Evolutionary conservation across 2,113 vertebrate genomes (phyloP), one percentile per base, ranked within the genome.

Genomic region (Larimichthys polyactis): DNA sequence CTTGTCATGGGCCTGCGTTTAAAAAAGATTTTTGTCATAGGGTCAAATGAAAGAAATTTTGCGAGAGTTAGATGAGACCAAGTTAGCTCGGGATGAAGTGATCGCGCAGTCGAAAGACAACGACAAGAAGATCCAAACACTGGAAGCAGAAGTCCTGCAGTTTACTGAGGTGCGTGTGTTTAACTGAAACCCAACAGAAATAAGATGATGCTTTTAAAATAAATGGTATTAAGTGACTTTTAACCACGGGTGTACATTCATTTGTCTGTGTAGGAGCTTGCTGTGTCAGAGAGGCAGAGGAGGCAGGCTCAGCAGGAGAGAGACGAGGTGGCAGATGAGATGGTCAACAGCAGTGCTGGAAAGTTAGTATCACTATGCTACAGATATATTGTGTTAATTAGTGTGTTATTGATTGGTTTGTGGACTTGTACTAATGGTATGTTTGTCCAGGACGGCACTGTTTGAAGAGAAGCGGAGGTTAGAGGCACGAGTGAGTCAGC

Each of bases 231-330:
- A 51, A 55, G 11, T 59, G 0, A 65, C 5, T 66, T 49, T 71
- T n/a, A 44, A 54, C 19, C 27, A 3, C 44, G 8, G 7, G 22
- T 14, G 4, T 70, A n/a, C 60, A 15, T 65, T 10, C 1, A 14
- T 85, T 17, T 68, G 11, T 74, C 40, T 62, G 52, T 80, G 17
- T 4, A 98, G 97, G 97, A 98, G 36, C 90, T 98, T 75, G 87
- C 96, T 0, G 94, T 96, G 4, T 96, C 96, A 0, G 97, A 98
- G 72, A 94, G 96, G 4, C 95, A 96, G 82, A 95, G 90, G 78
- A 93, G 97, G 67, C 96, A 97, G 87, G 96, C 96, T 40, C 96
- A 97, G 87, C 96, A 97, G 91, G 97, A 97, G 74, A 94, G 96
- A 74, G 97, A 97, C 0, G 96, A 97, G 80, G 64, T 98, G 88